Percentiles rank a stretch among this genome's conserved stretches.
Evolutionary conservation across 2,113 vertebrate species (phyloP).

Genomic region (Callocephalon fimbriatum): DNA sequence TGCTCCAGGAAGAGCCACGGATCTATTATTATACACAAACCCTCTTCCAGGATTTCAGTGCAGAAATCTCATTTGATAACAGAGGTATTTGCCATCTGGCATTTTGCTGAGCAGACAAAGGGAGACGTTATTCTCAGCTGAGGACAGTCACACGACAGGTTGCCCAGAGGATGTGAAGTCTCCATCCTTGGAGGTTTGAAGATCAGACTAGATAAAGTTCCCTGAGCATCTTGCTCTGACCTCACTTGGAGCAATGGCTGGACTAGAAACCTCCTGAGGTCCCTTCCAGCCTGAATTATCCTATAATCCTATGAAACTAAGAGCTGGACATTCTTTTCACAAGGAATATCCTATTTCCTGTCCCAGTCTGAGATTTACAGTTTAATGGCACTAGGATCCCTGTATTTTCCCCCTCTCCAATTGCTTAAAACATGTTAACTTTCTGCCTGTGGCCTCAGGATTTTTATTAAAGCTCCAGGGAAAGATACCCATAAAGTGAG

Average conservation of each 20-base stretch:
- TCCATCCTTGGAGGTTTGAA: not conserved
- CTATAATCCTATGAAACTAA: not conserved
- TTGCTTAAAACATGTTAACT: not conserved
- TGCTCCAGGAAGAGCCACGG: not conserved
- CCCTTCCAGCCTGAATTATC: not conserved
- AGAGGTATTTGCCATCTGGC: not conserved
- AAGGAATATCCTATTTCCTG: not conserved
- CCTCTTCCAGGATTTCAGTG: not conserved
- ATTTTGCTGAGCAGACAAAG: too few relatives aligned
- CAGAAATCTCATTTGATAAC: not conserved
- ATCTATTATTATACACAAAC: not conserved
- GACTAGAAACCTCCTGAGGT: not conserved
- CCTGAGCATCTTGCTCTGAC: not conserved
- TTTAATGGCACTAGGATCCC: not conserved
- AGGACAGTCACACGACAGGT: not conserved
- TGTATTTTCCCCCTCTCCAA: rapidly evolving
- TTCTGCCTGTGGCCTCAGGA: not conserved
- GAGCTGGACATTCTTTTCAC: not conserved
- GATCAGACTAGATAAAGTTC: not conserved
- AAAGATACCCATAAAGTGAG: not conserved
- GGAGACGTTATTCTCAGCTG: not conserved
- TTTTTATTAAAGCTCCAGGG: not conserved
- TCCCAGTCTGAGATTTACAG: not conserved
- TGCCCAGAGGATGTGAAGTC: not conserved
- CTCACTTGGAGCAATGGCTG: not conserved